Conservation (phyloP, 2,113 vertebrate species). For the Dromaius novaehollandiae region DNA sequence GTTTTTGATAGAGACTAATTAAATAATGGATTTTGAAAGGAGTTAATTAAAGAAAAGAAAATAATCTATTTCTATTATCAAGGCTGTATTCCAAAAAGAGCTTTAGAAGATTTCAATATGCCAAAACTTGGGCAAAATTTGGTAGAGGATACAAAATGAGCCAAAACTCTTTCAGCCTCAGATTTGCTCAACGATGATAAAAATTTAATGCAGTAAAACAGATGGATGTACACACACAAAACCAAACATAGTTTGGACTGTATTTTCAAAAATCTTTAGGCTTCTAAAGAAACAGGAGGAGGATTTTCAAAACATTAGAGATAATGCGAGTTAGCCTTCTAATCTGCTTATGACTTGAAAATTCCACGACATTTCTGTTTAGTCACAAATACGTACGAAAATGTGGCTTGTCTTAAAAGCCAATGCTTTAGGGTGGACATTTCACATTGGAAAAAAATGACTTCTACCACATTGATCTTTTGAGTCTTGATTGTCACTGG, state of each 20-base stretch:
- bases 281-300: background rate
- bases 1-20: constrained; percentile 42
- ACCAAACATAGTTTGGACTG: background rate
- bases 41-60: constrained; percentile 31
- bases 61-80: constrained; percentile 10
- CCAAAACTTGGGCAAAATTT: background rate
- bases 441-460: background rate
- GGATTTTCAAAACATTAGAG: background rate
- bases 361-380: background rate
- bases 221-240: background rate
- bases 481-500: background rate
- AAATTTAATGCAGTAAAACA: background rate
- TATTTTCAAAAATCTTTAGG: background rate
- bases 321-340: constrained; percentile 15
- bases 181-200: background rate
- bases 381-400: background rate
- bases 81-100: background rate
- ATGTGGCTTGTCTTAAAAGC: background rate
- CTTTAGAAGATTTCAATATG: background rate
- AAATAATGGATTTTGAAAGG: constrained; percentile 36
- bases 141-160: background rate
- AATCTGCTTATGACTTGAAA: constrained; percentile 29
- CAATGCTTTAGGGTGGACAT: background rate
- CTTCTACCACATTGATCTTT: background rate
- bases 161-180: background rate